Percentiles rank a stretch among this genome's conserved stretches.
These are phyloP conservation scores for Valencia hispanica DNA, from an alignment of 2,797 vertebrate species.

Conservation along the genomic window DNA sequence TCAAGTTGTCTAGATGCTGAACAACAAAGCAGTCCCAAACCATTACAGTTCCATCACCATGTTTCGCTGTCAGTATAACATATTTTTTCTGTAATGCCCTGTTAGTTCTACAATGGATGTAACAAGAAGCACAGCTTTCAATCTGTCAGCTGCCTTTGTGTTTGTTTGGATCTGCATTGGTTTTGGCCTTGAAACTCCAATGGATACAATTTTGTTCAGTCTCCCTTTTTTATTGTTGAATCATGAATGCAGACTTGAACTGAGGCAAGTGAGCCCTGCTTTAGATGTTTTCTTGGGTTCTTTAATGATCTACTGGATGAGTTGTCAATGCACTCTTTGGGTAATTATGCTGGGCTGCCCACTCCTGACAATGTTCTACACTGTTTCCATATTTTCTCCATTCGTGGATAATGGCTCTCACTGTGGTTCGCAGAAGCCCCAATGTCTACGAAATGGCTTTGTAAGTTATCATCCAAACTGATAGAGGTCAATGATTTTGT, in stretches of 20 bases:
- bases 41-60: background rate
- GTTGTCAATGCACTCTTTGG: background rate
- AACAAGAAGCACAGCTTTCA: background rate
- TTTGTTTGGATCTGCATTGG: background rate
- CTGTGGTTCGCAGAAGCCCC: too few species aligned
- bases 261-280: background rate
- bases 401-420: background rate
- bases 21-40: background rate
- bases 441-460: background rate
- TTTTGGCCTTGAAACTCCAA: background rate
- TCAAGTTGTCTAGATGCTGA: background rate
- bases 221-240: too few species aligned
- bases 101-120: background rate
- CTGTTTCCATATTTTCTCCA: background rate
- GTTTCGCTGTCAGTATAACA: background rate
- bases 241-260: background rate
- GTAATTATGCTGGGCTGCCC: background rate
- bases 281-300: background rate
- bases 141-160: background rate
- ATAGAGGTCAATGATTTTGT: background rate
- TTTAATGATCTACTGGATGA: background rate
- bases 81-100: too few species aligned
- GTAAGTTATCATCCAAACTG: background rate
- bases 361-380: background rate
- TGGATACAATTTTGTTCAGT: background rate